These are phyloP conservation scores for Tetheella fluctuosa DNA, from an alignment of 2,888 invertebrate species.

Conservation along the genomic window DNA sequence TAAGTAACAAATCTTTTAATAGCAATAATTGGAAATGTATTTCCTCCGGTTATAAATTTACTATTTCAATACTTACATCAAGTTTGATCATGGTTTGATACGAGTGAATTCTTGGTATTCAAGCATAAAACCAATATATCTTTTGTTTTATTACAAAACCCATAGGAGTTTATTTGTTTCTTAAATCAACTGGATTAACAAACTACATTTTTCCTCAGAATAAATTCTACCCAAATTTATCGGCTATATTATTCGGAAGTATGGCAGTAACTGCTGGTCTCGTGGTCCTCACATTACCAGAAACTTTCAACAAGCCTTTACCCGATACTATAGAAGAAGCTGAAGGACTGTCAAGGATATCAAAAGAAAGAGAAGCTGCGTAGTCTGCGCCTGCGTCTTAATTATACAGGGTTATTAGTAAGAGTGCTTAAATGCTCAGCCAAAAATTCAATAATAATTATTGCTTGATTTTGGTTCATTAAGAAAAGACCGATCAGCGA, in stretches of 20 bases:
- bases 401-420: conserved; percentile 7
- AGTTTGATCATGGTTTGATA: too few species aligned
- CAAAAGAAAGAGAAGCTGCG: conserved; percentile 26
- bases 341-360: conserved; percentile 57
- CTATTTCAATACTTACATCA: too few species aligned
- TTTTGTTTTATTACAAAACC: too few species aligned
- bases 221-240: conserved; percentile 73
- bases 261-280: conserved; percentile 81
- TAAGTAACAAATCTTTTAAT: too few species aligned
- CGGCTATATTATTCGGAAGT: conserved; percentile 85
- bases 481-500: background rate
- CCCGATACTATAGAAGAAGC: conserved; percentile 86
- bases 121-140: too few species aligned
- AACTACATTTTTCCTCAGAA: conserved; percentile 54
- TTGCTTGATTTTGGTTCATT: background rate
- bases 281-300: conserved; percentile 84
- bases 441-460: background rate
- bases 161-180: background rate
- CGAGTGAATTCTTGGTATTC: too few species aligned
- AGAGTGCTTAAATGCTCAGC: background rate
- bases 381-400: conserved; percentile 13
- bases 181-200: background rate
- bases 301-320: conserved; percentile 84
- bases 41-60: too few species aligned
- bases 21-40: too few species aligned